These are phyloP conservation scores for Linurgus olivaceus DNA, from an alignment of 2,797 vertebrate species.

Conservation along the genomic window DNA sequence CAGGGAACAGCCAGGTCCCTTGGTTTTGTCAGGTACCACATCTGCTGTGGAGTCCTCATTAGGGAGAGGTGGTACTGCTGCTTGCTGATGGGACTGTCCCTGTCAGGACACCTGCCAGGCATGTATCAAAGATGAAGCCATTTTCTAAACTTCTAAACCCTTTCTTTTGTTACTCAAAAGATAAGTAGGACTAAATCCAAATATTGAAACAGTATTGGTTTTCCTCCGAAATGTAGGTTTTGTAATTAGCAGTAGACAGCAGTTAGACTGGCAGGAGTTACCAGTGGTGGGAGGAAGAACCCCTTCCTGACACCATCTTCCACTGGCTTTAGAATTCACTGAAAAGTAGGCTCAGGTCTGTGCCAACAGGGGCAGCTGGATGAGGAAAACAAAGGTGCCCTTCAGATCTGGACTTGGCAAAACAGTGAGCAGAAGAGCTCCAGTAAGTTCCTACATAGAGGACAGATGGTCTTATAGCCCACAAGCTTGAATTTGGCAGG, in stretches of 20 bases:
- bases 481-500: background rate
- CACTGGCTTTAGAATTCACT: background rate
- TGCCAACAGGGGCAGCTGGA: background rate
- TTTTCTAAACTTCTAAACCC: background rate
- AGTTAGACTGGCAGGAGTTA: background rate
- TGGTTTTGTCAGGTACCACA: background rate
- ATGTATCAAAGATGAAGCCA: background rate
- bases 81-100: background rate
- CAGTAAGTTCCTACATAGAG: background rate
- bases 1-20: background rate
- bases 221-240: background rate
- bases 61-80: background rate
- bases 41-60: background rate
- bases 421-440: background rate
- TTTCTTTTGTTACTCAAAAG: background rate
- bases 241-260: background rate
- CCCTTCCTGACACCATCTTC: background rate
- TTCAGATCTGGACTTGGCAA: background rate
- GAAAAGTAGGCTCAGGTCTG: background rate
- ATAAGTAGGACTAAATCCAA: background rate
- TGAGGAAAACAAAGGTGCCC: background rate
- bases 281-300: background rate
- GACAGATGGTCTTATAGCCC: background rate
- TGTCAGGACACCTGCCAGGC: background rate
- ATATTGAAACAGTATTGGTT: background rate